Base-by-base conservation (phyloP, 2,888 invertebrate species). In the Ichneumon xanthorius region DNA sequence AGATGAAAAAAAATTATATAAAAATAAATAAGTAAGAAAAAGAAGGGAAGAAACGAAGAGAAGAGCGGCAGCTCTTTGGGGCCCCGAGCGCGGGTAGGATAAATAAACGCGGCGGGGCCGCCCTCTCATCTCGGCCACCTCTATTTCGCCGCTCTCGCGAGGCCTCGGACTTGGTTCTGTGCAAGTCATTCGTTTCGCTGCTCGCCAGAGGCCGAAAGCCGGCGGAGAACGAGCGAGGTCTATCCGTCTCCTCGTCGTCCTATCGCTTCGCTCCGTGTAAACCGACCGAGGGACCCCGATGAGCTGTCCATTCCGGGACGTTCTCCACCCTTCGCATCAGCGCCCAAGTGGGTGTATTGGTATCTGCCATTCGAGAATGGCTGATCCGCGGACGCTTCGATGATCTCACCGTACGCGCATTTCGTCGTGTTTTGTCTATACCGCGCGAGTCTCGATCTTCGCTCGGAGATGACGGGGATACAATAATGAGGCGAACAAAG, bases 91-190 rank as follows among this genome's bases (percentile, higher is more conserved):
- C 92, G 89, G 92, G 91, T 90, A 93, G 92, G 93, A 92, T 93
- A 93, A 93, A 93, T 93, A 93, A 93, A 92, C 92, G 92, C 92
- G 91, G 91, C 90, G 89, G 88, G 79, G 91, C 92, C 91, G 93
- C 93, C 92, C 92, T 93, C 92, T 93, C 93, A 93, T 93, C 92
- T 93, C 88, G 90, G 88, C 92, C 92, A 91, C 92, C 92, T 92
- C 92, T 92, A 91, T 92, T 92, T 91, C 91, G 89, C 92, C 91
- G 91, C 91, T 65, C 65, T 81, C 84, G 67, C 58, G 16, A n/a
- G 33, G 33, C 19, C n/a, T 37, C 33, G 63, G 14, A 70, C 68
- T 63, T 70, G 55, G 55, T 70, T 82, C 48, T 76, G 58, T 79
- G 75, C 85, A 80, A 85, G 85, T 85, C 85, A 85, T 85, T 82